Base-by-base conservation (phyloP, 2,113 vertebrate genomes). In the Corythaeola cristata region DNA sequence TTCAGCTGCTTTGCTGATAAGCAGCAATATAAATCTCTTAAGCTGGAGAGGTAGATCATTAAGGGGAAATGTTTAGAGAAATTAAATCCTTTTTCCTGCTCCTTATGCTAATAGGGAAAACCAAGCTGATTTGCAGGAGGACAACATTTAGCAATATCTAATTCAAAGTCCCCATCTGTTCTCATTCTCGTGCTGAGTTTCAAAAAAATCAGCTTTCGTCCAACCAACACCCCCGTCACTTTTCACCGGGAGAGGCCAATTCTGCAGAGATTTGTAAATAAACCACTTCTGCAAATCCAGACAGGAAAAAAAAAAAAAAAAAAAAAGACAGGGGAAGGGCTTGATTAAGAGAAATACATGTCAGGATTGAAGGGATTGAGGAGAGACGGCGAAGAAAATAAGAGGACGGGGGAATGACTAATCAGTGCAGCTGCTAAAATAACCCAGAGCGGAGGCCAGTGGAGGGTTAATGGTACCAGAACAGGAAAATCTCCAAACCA, bases 151-250 rank as follows among this genome's bases (percentile, higher is more conserved):
- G 76, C 83, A 74, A 49, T 45, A 78, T 39, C 83, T 64, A 68
- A 95, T 87, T 78, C 96, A 78, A 27, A 73, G 30, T 44, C 66
- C 73, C 92, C 95, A 96, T 97, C 96, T 96, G 96, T 84, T 96
- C 90, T 50, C 49, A 1, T 86, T 52, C 83, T 59, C 7, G 1
- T 80, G 83, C 92, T 64, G 96, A 78, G 49, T 90, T 60, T 32
- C 93, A 84, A 72, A 89, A 90, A 95, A 96, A 93, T 86, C 89
- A 92, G 92, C 95, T 92, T 87, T 81, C 17, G 92, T 95, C 84
- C 92, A 90, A 72, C n/a, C 73, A 39, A 13, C 82, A 37, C 62
- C 19, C 56, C 0, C 62, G 0, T 68, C 72, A 41, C 72, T 93
- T 11, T 33, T 7, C 88, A 89, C 73, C 13, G 1, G 8, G 33